Base-by-base conservation (phyloP, 2,888 invertebrate genomes). In the Melinopterus prodromus region DNA sequence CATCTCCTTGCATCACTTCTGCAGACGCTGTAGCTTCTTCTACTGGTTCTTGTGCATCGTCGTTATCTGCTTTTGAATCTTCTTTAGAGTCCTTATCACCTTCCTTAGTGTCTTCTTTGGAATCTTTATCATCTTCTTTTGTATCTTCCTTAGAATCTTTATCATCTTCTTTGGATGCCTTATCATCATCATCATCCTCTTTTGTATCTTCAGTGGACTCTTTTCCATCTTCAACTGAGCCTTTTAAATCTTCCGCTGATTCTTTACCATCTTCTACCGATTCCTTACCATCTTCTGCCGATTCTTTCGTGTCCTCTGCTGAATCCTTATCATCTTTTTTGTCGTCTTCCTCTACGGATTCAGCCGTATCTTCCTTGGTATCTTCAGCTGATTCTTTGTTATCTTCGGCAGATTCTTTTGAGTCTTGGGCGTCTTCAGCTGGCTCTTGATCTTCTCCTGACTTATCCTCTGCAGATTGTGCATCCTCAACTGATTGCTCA, bases 41-140 rank as follows among this genome's bases (percentile, higher is more conserved):
- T 84, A 89, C 90, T 86, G 89, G 88, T 85, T 89, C 89, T 88
- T 90, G 90, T 87, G 90, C 89, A 87, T 90, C 90, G 87, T 89
- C 88, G 85, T 90, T 90, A 82, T 89, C 90, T 14, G 82, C 84
- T 78, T 82, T 83, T 76, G 77, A 77, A 77, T 84, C 82, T 79
- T 78, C 76, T 36, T 78, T 83, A 71, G 80, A 82, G 77, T 82
- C 83, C 76, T 84, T 81, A 82, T 82, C 83, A 80, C 82, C 81
- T 71, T 84, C 82, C 78, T 75, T 81, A 69, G 82, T 81, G 36
- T 81, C 81, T 79, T 80, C 84, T 78, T 80, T 87, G 85, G 82
- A 85, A 85, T 83, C 86, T 36, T 87, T 86, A 84, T 87, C 85
- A 84, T 87, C 87, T 82, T 87, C 87, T 37, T 86, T 86, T 82